These are phyloP conservation scores for Morpho helenor DNA, from an alignment of 2,888 invertebrate species.

Conservation along the genomic window DNA sequence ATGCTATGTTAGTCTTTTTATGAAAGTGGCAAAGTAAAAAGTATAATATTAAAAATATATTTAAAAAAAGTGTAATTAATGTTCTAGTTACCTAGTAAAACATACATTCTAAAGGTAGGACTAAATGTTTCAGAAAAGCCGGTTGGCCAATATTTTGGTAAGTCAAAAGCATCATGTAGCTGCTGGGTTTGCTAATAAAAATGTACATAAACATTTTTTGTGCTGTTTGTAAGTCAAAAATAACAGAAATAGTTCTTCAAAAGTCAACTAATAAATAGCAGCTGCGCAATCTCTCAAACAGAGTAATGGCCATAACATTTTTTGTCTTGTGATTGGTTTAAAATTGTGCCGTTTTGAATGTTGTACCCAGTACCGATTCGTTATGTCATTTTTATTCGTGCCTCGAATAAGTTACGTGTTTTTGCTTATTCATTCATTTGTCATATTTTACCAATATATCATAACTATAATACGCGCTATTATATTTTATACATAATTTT, in stretches of 20 bases:
- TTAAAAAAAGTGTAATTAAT: neutral
- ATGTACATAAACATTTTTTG: conserved; percentile 22
- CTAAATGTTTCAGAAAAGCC: conserved; percentile 66
- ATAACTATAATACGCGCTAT: no score
- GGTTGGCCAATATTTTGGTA: conserved; percentile 64
- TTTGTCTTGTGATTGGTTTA: conserved; percentile 3
- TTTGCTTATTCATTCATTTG: neutral
- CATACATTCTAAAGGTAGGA: conserved; percentile 12
- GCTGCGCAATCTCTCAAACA: conserved; percentile 4
- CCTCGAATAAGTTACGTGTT: conserved; percentile 1
- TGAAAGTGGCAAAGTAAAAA: no score
- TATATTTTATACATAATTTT: no score
- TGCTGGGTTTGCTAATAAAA: conserved; percentile 33
- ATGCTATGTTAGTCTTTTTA: no score
- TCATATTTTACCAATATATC: neutral
- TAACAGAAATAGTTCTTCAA: conserved; percentile 10
- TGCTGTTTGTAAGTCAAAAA: conserved; percentile 16
- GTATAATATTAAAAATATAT: neutral
- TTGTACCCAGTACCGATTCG: conserved; percentile 1
- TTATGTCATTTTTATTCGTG: conserved; percentile 7
- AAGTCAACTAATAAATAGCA: conserved; percentile 12
- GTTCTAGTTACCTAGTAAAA: neutral
- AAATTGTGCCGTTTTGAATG: conserved; percentile 2
- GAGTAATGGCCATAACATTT: neutral
- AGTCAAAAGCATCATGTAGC: conserved; percentile 44